Evolutionary conservation across 2,113 vertebrate species (phyloP).

Genomic region (Catharus minimus): DNA sequence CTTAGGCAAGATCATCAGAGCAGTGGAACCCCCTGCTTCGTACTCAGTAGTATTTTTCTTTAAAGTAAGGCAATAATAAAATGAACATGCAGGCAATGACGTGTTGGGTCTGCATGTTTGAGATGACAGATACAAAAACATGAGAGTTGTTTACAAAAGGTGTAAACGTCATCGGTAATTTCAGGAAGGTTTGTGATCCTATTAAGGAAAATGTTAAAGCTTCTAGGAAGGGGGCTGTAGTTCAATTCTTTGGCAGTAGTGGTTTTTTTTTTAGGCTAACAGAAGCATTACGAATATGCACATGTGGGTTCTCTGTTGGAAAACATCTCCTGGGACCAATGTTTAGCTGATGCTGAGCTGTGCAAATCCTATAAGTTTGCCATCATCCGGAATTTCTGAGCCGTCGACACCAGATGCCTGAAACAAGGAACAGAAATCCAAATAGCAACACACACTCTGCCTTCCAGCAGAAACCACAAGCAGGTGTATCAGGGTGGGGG

Average conservation of each 20-base stretch:
- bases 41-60: conserved; percentile 80
- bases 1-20: conserved; percentile 69
- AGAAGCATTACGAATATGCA: conserved; percentile 79
- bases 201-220: conserved; percentile 72
- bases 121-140: conserved; percentile 70
- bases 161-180: conserved; percentile 58
- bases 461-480: neutral
- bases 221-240: conserved; percentile 76
- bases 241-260: conserved; percentile 97
- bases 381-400: conserved; percentile 93
- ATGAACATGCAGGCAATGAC: conserved; percentile 72
- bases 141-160: conserved; percentile 66
- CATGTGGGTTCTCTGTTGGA: conserved; percentile 71
- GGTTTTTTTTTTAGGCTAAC: conserved; percentile 83
- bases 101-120: conserved; percentile 78
- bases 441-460: neutral
- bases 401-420: conserved; percentile 94
- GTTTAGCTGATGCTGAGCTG: conserved; percentile 98
- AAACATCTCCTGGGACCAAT: conserved; percentile 67
- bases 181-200: conserved; percentile 64
- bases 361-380: conserved; percentile 97
- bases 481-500: neutral
- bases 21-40: conserved; percentile 70
- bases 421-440: conserved; percentile 51
- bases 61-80: conserved; percentile 88